A percentile compares a stretch with the other conserved stretches of the same genome.
These are phyloP conservation scores for Heteropelma amictum DNA, from an alignment of 2,888 invertebrate genomes.

Conservation along the genomic window DNA sequence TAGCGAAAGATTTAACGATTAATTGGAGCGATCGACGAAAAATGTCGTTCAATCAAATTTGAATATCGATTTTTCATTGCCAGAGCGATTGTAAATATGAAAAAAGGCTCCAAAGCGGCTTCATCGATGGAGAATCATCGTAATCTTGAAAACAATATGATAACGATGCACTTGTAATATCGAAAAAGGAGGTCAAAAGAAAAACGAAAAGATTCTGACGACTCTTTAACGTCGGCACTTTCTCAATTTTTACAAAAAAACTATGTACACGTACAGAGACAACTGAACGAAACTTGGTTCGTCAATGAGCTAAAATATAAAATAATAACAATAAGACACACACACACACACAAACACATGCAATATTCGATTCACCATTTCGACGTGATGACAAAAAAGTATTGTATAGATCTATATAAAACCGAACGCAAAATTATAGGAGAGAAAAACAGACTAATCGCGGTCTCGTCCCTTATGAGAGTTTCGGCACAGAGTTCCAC, in stretches of 20 bases:
- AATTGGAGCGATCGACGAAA: too few species aligned
- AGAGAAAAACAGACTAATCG: constrained; percentile 54
- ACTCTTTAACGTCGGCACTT: constrained; percentile 19
- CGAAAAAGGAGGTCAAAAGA: too few species aligned
- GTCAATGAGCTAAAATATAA: too few species aligned
- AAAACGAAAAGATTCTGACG: constrained; percentile 6
- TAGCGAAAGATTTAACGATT: too few species aligned
- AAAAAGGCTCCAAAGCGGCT: too few species aligned
- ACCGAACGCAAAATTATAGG: constrained; percentile 43
- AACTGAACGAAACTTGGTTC: too few species aligned
- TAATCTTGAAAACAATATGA: not conserved
- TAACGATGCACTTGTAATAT: too few species aligned
- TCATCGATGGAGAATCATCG: not conserved
- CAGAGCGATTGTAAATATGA: too few species aligned
- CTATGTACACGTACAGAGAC: not conserved
- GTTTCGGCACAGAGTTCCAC: constrained; percentile 18
- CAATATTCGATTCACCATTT: constrained; percentile 28
- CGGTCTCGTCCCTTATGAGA: constrained; percentile 3
- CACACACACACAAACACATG: too few species aligned
- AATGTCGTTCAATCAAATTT: too few species aligned
- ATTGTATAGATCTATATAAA: constrained; percentile 5
- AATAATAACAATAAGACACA: too few species aligned
- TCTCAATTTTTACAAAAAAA: not conserved
- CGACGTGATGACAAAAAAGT: not conserved
- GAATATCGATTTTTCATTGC: too few species aligned